Evolutionary conservation across 2,113 vertebrate genomes (phyloP), one percentile per base, ranked within the genome.

Genomic region (Myotis lucifugus): DNA sequence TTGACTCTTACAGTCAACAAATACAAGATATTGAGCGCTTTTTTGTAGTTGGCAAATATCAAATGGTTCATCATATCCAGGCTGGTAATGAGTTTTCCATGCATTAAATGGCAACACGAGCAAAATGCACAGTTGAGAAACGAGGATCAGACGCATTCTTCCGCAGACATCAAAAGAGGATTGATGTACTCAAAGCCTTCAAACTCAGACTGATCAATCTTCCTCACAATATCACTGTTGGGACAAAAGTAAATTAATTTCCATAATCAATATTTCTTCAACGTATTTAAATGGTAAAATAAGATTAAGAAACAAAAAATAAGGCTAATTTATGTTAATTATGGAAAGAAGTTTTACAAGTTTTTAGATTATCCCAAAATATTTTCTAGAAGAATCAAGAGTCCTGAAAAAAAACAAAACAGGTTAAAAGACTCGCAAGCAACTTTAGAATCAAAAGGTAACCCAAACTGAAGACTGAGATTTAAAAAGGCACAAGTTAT

Each of bases 131-230:
- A 96, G 97, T 91, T 95, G 97, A 90, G 90, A 97, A 93, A 74
- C 12, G 91, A 96, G 82, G 94, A 88, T 99, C 98, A 99, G 98
- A 99, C 99, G 94, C 99, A 99, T 98, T 99, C 99, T 98, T 99
- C 99, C 9, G 99, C 99, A 13, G 99, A 99, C 99, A 99, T 99
- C 98, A 99, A 96, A 67, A 99, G 99, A 67, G 99, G 99, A 98
- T 99, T 99, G 98, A 99, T 99, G 97, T 99, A 99, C 98, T 99
- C 99, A 78, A 99, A 99, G 34, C 99, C 99, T 98, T 99, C 99
- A 96, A 99, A 99, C 98, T 99, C 99, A 69, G 99, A 99, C 98
- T 99, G 99, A 97, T 99, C 99, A 86, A 99, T 99, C 98, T 99
- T 99, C 98, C 99, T 99, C 90, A 99, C 99, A 95, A 99, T 98